Percentiles rank a stretch among this genome's conserved stretches.
Evolutionary conservation across 2,797 vertebrate genomes (phyloP).

Genomic region (Rhinatrema bivittatum): DNA sequence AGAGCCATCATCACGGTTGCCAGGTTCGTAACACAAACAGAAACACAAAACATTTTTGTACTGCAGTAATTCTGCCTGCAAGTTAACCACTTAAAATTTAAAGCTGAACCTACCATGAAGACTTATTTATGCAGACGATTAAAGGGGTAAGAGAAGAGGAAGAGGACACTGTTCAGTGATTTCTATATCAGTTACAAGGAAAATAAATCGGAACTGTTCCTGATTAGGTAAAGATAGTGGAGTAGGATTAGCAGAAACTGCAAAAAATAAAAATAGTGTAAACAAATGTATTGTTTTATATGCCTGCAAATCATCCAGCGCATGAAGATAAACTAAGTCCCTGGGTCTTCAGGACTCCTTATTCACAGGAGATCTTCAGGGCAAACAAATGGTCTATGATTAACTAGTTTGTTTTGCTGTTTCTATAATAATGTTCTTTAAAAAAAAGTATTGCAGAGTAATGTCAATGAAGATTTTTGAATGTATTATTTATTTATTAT

Average conservation of each 20-base stretch:
- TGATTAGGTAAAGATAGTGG: conserved; percentile 19
- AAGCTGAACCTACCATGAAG: conserved; percentile 35
- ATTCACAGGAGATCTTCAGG: too few species aligned
- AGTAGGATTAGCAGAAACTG: conserved; percentile 30
- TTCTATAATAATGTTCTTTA: too few species aligned
- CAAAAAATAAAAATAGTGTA: conserved; percentile 34
- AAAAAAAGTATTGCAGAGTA: too few species aligned
- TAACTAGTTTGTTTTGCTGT: too few species aligned
- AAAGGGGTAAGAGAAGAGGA: conserved; percentile 40
- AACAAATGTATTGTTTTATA: conserved; percentile 52
- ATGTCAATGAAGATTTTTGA: too few species aligned
- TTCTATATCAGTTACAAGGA: conserved; percentile 57
- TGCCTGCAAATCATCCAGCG: conserved; percentile 46
- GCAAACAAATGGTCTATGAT: too few species aligned
- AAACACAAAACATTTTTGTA: conserved; percentile 48
- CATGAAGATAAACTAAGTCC: conserved; percentile 37
- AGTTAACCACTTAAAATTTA: conserved; percentile 40
- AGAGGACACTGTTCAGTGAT: conserved; percentile 46
- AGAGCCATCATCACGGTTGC: conserved; percentile 58
- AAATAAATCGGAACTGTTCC: conserved; percentile 45
- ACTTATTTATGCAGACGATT: too few species aligned
- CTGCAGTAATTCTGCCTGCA: conserved; percentile 36
- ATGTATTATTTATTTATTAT: too few species aligned
- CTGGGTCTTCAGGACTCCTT: conserved; percentile 49
- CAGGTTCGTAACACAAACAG: conserved; percentile 61